Percentiles rank a stretch among this genome's conserved stretches.
Conservation (phyloP, 35 echinoderm and acorn worm genomes). For the Heliocidaris tuberculata region DNA sequence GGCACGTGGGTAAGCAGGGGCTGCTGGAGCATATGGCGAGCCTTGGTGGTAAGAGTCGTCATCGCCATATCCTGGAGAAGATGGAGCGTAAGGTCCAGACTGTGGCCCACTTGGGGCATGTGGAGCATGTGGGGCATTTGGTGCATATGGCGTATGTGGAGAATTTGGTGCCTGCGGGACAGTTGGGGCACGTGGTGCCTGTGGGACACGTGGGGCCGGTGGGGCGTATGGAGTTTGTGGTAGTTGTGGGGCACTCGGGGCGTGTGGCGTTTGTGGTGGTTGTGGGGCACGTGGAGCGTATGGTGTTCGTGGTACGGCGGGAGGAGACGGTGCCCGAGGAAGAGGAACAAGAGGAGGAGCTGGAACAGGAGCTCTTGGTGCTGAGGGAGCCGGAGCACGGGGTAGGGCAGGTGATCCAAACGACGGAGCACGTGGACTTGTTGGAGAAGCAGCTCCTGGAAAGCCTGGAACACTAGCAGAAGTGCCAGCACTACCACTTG, state of each 20-base stretch:
- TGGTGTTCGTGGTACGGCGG: background rate
- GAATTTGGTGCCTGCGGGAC: background rate
- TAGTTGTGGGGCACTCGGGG: background rate
- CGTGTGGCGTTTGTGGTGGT: background rate
- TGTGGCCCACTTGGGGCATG: background rate
- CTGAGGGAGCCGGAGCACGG: background rate
- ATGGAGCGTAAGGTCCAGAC: background rate
- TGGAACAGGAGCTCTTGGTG: slow-evolving; percentile 6
- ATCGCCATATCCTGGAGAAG: background rate
- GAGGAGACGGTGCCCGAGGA: background rate
- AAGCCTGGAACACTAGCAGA: background rate
- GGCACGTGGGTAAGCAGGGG: background rate
- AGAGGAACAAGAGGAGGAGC: background rate
- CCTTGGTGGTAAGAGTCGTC: background rate
- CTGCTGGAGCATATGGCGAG: background rate
- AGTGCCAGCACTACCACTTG: background rate
- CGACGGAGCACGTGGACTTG: background rate
- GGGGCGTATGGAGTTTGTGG: background rate
- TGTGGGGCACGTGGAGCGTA: background rate
- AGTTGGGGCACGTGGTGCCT: background rate
- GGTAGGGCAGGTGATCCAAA: background rate
- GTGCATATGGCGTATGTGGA: background rate
- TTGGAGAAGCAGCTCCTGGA: background rate
- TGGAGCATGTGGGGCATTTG: background rate
- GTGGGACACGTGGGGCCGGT: background rate